phyloP scores from a whole-genome alignment of 2,888 invertebrate genomes.

The Tridacna gigas region DNA sequence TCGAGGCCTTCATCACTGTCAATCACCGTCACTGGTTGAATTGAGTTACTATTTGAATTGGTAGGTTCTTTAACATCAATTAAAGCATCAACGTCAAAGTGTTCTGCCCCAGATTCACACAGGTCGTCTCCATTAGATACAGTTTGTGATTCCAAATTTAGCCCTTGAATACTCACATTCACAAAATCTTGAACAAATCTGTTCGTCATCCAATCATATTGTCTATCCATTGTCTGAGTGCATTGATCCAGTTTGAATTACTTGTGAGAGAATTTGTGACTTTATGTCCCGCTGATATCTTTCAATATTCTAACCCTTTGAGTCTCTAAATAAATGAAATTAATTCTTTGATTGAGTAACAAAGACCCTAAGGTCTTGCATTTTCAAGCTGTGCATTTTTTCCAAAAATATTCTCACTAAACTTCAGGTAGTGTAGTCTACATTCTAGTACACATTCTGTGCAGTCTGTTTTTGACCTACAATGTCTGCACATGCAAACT shows the following conservation, averaged over 20 bases:
- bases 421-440: too few species aligned
- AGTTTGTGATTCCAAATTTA: neutral
- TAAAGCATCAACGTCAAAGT: constrained; percentile 5
- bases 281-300: too few species aligned
- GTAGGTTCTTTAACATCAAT: neutral
- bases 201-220: constrained; percentile 33
- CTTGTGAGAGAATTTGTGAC: too few species aligned
- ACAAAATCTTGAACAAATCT: constrained; percentile 34
- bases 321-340: too few species aligned
- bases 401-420: too few species aligned
- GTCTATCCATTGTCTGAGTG: constrained; percentile 24
- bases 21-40: neutral
- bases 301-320: too few species aligned
- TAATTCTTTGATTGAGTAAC: too few species aligned
- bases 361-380: too few species aligned
- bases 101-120: neutral
- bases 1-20: neutral
- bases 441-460: too few species aligned
- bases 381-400: too few species aligned
- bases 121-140: neutral
- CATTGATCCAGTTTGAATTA: neutral
- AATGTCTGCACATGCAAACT: too few species aligned
- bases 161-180: constrained; percentile 22
- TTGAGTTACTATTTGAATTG: neutral
- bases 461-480: too few species aligned